Percentiles rank a stretch among this genome's conserved stretches.
Evolutionary conservation across 2,888 invertebrate species (phyloP).

Genomic region (Rhingia campestris): DNA sequence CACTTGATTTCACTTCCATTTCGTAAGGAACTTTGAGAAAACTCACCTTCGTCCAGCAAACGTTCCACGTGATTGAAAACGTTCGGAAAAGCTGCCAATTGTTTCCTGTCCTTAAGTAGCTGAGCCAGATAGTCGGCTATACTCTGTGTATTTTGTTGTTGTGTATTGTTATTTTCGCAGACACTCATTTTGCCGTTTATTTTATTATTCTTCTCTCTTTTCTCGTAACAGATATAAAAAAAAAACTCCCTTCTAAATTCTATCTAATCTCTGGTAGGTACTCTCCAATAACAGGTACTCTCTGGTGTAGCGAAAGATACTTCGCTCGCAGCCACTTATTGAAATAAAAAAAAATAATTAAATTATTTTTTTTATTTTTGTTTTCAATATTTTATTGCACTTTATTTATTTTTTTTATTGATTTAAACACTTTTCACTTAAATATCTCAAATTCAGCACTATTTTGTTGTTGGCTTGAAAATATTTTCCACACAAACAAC

Average conservation of each 20-base stretch:
- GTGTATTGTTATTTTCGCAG: constrained; percentile 82
- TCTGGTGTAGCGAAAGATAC: constrained; percentile 43
- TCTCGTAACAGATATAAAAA: constrained; percentile 29
- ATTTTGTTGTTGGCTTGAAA: constrained; percentile 33
- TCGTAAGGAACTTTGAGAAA: constrained; percentile 7
- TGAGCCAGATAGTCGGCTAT: constrained; percentile 99
- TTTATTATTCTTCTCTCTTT: constrained; percentile 18
- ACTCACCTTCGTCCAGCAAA: constrained; percentile 98
- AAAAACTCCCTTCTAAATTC: constrained; percentile 24
- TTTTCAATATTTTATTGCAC: constrained; percentile 54
- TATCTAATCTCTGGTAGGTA: constrained; percentile 28
- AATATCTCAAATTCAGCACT: constrained; percentile 62
- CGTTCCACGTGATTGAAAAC: constrained; percentile 99
- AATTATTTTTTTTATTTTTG: constrained; percentile 20
- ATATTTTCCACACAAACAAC: constrained; percentile 40
- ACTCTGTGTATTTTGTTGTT: constrained; percentile 92
- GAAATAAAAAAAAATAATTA: constrained; percentile 3
- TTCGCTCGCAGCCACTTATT: constrained; percentile 25
- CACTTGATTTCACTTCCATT: not conserved
- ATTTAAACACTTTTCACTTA: constrained; percentile 48
- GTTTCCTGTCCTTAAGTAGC: constrained; percentile 99
- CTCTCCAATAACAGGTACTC: constrained; percentile 54
- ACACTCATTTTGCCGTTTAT: constrained; percentile 80
- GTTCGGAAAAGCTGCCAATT: constrained; percentile 99
- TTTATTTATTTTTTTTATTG: constrained; percentile 3